phyloP scores from a whole-genome alignment of 1,140 invertebrate genomes.

The Drosophila pachea region DNA sequence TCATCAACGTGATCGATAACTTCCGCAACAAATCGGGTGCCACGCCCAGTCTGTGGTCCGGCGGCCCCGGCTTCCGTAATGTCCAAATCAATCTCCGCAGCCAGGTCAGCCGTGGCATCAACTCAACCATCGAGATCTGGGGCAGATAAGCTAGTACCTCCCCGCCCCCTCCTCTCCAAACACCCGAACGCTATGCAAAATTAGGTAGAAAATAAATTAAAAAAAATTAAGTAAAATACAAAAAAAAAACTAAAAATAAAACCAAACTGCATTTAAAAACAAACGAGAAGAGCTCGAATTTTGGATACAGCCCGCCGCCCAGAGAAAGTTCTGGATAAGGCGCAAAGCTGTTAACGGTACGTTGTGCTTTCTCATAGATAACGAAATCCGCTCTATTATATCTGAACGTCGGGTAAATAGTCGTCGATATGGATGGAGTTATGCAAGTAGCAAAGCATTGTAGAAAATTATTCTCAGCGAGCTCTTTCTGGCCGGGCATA shows the following conservation, averaged over 20 bases:
- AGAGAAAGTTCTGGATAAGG: too few species aligned
- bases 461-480: too few species aligned
- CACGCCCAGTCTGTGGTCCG: slow-evolving; percentile 44
- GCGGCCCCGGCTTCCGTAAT: slow-evolving; percentile 53
- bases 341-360: too few species aligned
- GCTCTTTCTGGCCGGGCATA: too few species aligned
- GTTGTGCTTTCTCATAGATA: too few species aligned
- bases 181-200: background rate
- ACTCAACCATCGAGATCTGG: slow-evolving; percentile 70
- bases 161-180: too few species aligned
- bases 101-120: slow-evolving; percentile 46
- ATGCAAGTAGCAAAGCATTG: too few species aligned
- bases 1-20: slow-evolving; percentile 59
- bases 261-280: background rate
- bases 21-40: slow-evolving; percentile 70
- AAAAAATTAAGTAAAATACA: slow-evolving; percentile 12
- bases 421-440: too few species aligned
- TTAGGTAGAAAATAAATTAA: slow-evolving; percentile 9
- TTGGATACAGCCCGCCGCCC: background rate
- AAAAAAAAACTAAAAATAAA: slow-evolving; percentile 7
- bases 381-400: too few species aligned
- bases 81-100: slow-evolving; percentile 53
- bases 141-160: slow-evolving; percentile 33
- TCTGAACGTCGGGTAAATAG: too few species aligned
- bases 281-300: background rate